Base-by-base conservation (phyloP, 1,140 invertebrate genomes). In the Rhagoletis zephyria region DNA sequence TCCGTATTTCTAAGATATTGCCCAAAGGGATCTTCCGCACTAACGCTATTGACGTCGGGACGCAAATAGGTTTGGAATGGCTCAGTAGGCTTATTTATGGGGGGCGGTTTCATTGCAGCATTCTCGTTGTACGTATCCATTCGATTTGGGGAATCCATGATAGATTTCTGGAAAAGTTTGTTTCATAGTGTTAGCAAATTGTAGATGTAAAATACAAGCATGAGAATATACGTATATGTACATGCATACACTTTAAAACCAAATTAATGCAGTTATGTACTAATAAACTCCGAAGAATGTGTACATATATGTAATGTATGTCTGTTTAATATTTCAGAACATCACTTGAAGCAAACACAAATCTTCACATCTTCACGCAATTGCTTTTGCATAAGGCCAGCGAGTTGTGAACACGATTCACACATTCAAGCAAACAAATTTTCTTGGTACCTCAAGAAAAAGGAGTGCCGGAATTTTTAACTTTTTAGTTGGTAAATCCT, bases 331-430 rank as follows among this genome's bases (percentile, higher is more conserved):
- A 81, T 56, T 56, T 81, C 48, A n/a, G 16, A 81, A 56, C 48
- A 81, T 42, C 7, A 81, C 74, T 56, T 81, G 48, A 81, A 81
- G 48, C 48, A 81, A 56, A 81, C n/a, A 81, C 48, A 81, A 81
- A 81, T 81, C 74, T 81, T 81, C 74, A 81, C 74, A 81, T 81
- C 74, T 81, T 81, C 74, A 81, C 74, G 74, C 74, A 81, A 48
- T 48, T 81, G 74, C 74, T 81, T 81, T 81, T 81, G 48, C 74
- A 81, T 56, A 56, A 81, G 45, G 74, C 42, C 74, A 81, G 56
- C 48, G 48, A 81, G 74, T 56, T 81, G 74, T 74, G 45, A 12
- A 74, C 67, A 16, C 67, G 9, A 42, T 30, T 30, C 30, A 16
- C 64, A 42, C 45, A 74, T 48, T 48, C 14, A 56, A 81, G 12